Percentiles rank a stretch among this genome's conserved stretches.
Conservation (phyloP, 1,140 invertebrate species). For the Conus ventricosus region DNA sequence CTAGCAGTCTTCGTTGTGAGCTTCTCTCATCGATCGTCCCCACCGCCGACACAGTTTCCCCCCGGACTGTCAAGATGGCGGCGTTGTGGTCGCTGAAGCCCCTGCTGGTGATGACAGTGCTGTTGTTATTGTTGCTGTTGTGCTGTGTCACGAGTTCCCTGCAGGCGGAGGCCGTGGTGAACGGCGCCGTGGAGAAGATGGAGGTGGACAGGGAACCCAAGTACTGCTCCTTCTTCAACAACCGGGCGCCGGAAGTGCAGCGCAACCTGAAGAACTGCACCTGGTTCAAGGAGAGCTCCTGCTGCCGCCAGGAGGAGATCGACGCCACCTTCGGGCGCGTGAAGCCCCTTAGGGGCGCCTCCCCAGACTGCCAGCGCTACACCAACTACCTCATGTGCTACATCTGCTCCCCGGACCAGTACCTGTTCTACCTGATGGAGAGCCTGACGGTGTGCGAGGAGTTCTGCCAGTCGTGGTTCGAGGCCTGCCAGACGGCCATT, state of each 20-base stretch:
- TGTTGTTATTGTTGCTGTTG: background rate
- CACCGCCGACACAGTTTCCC: background rate
- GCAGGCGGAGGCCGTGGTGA: background rate
- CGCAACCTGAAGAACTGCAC: conserved; percentile 73
- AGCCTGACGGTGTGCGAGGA: conserved; percentile 72
- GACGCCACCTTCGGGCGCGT: conserved; percentile 72
- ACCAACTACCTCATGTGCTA: conserved; percentile 76
- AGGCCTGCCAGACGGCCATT: conserved; percentile 60
- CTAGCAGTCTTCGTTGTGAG: too few species aligned
- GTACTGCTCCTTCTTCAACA: conserved; percentile 75
- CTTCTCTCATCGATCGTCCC: background rate
- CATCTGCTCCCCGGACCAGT: conserved; percentile 73
- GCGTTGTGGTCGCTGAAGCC: background rate
- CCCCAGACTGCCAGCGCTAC: conserved; percentile 69
- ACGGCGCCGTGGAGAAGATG: conserved; percentile 28
- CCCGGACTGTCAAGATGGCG: background rate
- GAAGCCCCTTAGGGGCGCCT: conserved; percentile 72
- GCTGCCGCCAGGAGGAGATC: conserved; percentile 74
- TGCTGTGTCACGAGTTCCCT: background rate
- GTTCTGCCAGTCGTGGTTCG: conserved; percentile 72
- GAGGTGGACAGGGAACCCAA: conserved; percentile 28
- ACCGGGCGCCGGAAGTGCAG: conserved; percentile 72
- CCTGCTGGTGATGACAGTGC: background rate
- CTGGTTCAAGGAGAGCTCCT: conserved; percentile 73
- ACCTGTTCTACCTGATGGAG: conserved; percentile 71